Percentiles rank a stretch among this genome's conserved stretches.
phyloP scores from a whole-genome alignment of 2,113 vertebrate genomes.

The Trinectes maculatus region DNA sequence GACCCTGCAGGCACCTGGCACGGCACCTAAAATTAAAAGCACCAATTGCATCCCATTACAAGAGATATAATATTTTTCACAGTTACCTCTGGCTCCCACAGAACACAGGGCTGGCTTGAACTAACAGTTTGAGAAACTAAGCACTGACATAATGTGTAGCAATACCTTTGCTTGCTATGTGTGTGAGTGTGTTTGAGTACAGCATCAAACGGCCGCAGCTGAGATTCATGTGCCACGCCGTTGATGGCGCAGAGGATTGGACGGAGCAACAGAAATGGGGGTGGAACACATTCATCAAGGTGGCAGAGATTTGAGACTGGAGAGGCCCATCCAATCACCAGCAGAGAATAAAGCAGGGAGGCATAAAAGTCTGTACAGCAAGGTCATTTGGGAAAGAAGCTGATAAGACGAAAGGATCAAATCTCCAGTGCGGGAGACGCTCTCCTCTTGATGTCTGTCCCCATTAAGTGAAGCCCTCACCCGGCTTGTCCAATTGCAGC shows the following conservation, averaged over 20 bases:
- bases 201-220: slow-evolving; percentile 15
- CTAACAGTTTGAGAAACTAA: slow-evolving; percentile 30
- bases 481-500: slow-evolving; percentile 31
- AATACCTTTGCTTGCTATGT: slow-evolving; percentile 1
- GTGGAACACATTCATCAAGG: slow-evolving; percentile 72
- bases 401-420: slow-evolving; percentile 75
- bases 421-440: slow-evolving; percentile 54
- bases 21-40: slow-evolving; percentile 72
- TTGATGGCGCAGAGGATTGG: slow-evolving; percentile 36
- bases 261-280: slow-evolving; percentile 61
- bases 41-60: slow-evolving; percentile 64
- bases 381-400: slow-evolving; percentile 77
- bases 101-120: slow-evolving; percentile 44
- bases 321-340: slow-evolving; percentile 69
- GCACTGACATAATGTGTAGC: background rate
- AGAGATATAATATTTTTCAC: slow-evolving; percentile 63
- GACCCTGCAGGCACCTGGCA: slow-evolving; percentile 61
- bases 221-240: slow-evolving; percentile 46
- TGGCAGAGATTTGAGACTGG: slow-evolving; percentile 66
- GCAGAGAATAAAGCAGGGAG: slow-evolving; percentile 64
- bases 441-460: slow-evolving; percentile 62
- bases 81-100: slow-evolving; percentile 53
- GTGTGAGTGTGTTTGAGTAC: background rate
- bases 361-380: slow-evolving; percentile 71
- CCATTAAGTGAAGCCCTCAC: slow-evolving; percentile 63